phyloP scores from a whole-genome alignment of 2,888 invertebrate species.

The Drosophila hawaiiensis region DNA sequence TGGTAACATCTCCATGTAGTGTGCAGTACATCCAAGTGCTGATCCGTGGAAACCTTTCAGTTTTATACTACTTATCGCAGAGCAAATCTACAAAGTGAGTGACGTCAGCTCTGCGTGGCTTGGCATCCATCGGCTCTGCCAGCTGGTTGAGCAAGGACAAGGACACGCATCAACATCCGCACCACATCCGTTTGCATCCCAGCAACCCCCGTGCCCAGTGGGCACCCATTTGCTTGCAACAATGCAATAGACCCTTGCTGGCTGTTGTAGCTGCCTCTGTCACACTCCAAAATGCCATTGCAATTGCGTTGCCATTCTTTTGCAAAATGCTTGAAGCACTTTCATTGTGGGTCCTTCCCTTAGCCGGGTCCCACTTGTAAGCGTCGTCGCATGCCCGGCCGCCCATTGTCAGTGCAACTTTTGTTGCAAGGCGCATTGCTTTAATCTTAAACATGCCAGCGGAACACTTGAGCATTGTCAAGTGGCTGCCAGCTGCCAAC shows the following conservation, averaged over 20 bases:
- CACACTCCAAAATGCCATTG: constrained; percentile 70
- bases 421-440: constrained; percentile 77
- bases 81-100: constrained; percentile 61
- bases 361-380: constrained; percentile 53
- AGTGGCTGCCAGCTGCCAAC: constrained; percentile 67
- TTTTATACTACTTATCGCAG: constrained; percentile 32
- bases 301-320: constrained; percentile 76
- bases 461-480: constrained; percentile 80
- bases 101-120: constrained; percentile 37
- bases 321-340: constrained; percentile 72
- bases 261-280: constrained; percentile 33
- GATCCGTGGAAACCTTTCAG: constrained; percentile 39
- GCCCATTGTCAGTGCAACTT: constrained; percentile 77
- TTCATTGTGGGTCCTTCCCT: constrained; percentile 43
- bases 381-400: constrained; percentile 62
- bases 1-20: constrained; percentile 1
- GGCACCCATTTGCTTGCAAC: constrained; percentile 30
- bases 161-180: constrained; percentile 50
- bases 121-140: constrained; percentile 36
- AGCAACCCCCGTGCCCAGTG: constrained; percentile 4
- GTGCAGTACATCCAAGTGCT: constrained; percentile 8
- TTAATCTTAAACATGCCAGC: constrained; percentile 81
- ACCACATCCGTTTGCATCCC: constrained; percentile 1
- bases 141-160: constrained; percentile 72
- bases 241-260: constrained; percentile 45